Conservation (phyloP, 2,113 vertebrate genomes). For the Prietella phreatophila region DNA sequence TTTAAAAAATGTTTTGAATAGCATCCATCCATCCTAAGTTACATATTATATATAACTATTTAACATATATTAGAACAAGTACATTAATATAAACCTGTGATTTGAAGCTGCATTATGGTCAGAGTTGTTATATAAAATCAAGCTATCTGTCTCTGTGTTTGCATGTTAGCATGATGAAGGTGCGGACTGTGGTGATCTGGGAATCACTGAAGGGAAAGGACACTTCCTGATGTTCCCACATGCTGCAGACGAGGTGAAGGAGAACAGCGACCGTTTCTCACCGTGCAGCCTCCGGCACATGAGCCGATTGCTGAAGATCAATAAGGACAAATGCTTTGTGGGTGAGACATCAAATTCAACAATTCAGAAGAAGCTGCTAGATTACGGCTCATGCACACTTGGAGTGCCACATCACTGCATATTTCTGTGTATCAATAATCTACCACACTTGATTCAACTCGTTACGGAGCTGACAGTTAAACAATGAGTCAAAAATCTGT, state of each 20-base stretch:
- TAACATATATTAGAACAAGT: neutral
- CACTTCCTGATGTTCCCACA: slow-evolving; percentile 80
- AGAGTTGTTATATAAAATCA: neutral
- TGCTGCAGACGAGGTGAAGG: slow-evolving; percentile 68
- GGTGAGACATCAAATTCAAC: slow-evolving; percentile 64
- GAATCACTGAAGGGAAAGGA: slow-evolving; percentile 64
- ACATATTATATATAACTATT: neutral
- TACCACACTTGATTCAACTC: neutral
- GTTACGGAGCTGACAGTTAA: neutral
- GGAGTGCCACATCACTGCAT: neutral
- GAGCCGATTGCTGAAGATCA: slow-evolving; percentile 64
- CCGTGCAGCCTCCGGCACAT: slow-evolving; percentile 73
- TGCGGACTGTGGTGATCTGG: slow-evolving; percentile 65
- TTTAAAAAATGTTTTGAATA: neutral
- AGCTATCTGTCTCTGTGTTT: slow-evolving; percentile 27
- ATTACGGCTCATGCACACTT: neutral
- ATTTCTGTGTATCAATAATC: neutral
- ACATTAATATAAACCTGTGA: neutral
- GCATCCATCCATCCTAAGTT: neutral
- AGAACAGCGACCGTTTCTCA: slow-evolving; percentile 81
- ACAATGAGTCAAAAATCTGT: neutral
- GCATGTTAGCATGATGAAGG: slow-evolving; percentile 75
- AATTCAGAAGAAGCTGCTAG: neutral
- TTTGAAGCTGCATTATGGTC: neutral
- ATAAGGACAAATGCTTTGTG: slow-evolving; percentile 78